Percentiles rank a stretch among this genome's conserved stretches.
phyloP scores from a whole-genome alignment of 2,888 invertebrate genomes.

The Drosophila crucigera region DNA sequence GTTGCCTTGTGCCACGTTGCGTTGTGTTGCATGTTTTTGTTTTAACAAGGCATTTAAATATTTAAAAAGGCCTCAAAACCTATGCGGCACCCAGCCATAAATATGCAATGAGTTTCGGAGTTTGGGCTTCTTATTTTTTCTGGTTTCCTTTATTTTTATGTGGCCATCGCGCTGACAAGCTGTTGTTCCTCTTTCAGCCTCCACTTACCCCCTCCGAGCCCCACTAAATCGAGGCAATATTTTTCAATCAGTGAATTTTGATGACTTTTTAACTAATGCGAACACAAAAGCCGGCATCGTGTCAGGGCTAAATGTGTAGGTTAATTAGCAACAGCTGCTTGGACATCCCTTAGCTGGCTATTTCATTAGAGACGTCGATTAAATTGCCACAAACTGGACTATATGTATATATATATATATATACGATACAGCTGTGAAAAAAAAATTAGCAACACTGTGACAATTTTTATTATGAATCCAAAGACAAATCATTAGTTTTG shows the following conservation, averaged over 20 bases:
- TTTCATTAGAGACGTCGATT: conserved; percentile 56
- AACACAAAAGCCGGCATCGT: conserved; percentile 24
- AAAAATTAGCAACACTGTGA: background rate
- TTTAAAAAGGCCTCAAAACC: conserved; percentile 66
- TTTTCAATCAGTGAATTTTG: conserved; percentile 74
- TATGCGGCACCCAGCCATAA: conserved; percentile 61
- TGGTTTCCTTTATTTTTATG: conserved; percentile 18
- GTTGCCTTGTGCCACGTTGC: conserved; percentile 20
- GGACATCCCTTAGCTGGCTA: conserved; percentile 7
- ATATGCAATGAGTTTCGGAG: conserved; percentile 70
- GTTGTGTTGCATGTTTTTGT: conserved; percentile 45
- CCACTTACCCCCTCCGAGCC: background rate
- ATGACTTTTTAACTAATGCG: conserved; percentile 75
- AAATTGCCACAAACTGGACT: conserved; percentile 29
- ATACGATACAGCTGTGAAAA: background rate
- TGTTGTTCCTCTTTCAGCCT: background rate
- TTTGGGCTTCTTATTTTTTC: conserved; percentile 13
- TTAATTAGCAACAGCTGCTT: conserved; percentile 74
- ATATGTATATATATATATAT: background rate
- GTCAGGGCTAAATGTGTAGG: conserved; percentile 58
- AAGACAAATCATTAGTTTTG: background rate
- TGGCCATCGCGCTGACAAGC: conserved; percentile 24
- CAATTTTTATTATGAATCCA: too few relatives aligned
- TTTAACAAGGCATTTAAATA: conserved; percentile 72
- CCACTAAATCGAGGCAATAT: conserved; percentile 17